Base-by-base conservation (phyloP, 2,888 invertebrate species). In the Drosophila testacea region DNA sequence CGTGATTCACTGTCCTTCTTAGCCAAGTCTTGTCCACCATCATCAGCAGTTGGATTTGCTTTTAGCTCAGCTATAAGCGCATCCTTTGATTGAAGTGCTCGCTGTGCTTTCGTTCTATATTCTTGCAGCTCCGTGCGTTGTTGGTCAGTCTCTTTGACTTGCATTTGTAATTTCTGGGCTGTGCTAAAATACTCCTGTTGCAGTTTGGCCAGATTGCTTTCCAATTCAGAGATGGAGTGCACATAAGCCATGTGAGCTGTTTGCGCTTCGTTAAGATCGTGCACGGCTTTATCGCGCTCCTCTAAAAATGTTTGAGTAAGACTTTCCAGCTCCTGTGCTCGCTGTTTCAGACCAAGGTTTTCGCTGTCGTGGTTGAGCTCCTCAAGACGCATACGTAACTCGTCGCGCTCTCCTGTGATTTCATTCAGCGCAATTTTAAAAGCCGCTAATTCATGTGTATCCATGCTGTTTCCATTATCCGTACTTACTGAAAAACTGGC, bases 101-200 rank as follows among this genome's bases (percentile, higher is more conserved):
- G 94, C 81, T 96, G 94, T 0, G 97, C 97, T 85, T 97, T 95
- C n/a, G 95, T 94, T 79, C 96, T 95, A 91, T 97, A 97, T 60
- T 96, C 95, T 60, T 95, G 94, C 82, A 96, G 94, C 89, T 97
- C 96, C 6, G 90, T 89, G 27, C 93, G 92, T 11, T 93, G 87
- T 63, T 91, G 90, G 13, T 88, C 90, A 2, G 93, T 89, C 75
- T 95, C 94, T 54, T 91, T 92, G 22, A 92, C 91, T 57, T 94
- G 84, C 81, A 92, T 92, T 64, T 92, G 92, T 28, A 94, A 81
- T 89, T 94, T 94, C 42, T 94, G 93, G 1, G 91, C 90, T 28
- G 93, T 76, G 61, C 93, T 93, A 28, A 92, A 88, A 70, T 93
- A 92, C 46, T 91, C 91, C 81, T 93, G 93, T 63, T 93, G 93